A percentile compares a stretch with the other conserved stretches of the same genome.
These are phyloP conservation scores for Psix sp. DNA, from an alignment of 1,140 invertebrate species.

Conservation along the genomic window DNA sequence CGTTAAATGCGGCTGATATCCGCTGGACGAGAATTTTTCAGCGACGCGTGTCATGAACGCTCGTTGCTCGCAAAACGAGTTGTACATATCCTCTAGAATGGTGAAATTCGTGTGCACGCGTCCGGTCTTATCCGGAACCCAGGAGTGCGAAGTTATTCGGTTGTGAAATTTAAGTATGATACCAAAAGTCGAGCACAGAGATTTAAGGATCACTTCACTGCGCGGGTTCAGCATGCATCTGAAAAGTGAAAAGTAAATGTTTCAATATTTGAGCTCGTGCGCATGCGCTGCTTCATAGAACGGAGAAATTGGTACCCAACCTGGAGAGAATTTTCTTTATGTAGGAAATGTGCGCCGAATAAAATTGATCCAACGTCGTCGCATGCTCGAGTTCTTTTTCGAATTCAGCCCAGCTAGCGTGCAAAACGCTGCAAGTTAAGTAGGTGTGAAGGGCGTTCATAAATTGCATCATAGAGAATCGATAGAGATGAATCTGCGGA, in stretches of 20 bases:
- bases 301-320: background rate
- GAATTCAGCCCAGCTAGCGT: constrained; percentile 83
- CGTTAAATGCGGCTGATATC: constrained; percentile 74
- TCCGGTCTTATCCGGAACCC: constrained; percentile 50
- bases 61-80: constrained; percentile 70
- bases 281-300: background rate
- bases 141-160: constrained; percentile 71
- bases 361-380: constrained; percentile 82
- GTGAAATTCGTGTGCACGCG: constrained; percentile 68
- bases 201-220: constrained; percentile 81
- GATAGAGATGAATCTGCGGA: constrained; percentile 79
- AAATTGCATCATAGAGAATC: constrained; percentile 85
- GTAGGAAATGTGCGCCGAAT: constrained; percentile 82
- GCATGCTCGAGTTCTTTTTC: constrained; percentile 81
- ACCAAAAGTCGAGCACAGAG: constrained; percentile 82
- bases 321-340: constrained; percentile 82
- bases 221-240: constrained; percentile 83
- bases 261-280: constrained; percentile 1
- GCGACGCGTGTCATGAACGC: constrained; percentile 71
- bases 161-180: constrained; percentile 84
- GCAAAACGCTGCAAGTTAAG: constrained; percentile 83
- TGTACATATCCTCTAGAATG: constrained; percentile 70
- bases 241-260: constrained; percentile 63
- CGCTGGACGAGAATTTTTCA: constrained; percentile 70
- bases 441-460: constrained; percentile 85